Percentiles rank a stretch among this genome's conserved stretches.
Conservation (phyloP, 2,888 invertebrate species). For the Scrobipalpa costella region DNA sequence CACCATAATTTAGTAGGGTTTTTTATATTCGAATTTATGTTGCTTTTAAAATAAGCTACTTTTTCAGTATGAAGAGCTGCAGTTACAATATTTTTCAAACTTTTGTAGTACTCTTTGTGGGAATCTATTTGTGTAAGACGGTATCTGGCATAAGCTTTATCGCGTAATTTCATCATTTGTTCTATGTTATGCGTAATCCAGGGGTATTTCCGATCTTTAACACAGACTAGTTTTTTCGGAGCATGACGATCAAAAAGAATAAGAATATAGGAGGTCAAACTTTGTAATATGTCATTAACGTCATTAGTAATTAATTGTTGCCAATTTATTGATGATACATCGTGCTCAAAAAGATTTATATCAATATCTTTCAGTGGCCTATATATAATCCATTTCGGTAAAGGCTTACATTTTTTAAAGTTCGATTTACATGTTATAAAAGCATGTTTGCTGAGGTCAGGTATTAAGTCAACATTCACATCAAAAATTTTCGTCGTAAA, state of each 20-base stretch:
- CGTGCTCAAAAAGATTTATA: background rate
- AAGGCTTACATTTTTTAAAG: background rate
- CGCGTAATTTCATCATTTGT: too few species aligned
- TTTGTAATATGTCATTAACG: background rate
- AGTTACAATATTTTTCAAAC: too few species aligned
- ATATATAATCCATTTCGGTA: background rate
- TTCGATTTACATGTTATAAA: background rate
- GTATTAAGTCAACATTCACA: background rate
- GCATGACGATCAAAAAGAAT: conserved; percentile 6
- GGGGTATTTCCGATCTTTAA: background rate
- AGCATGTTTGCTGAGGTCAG: background rate
- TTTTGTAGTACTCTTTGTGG: too few species aligned
- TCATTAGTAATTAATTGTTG: background rate
- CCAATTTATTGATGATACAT: background rate
- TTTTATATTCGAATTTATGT: background rate
- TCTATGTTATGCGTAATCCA: too few species aligned
- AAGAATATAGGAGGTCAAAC: background rate
- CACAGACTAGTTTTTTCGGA: background rate
- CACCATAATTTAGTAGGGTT: background rate
- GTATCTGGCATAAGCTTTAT: too few species aligned
- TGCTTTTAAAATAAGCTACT: background rate
- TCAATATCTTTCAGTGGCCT: background rate
- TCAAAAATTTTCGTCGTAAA: background rate
- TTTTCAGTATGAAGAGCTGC: too few species aligned
- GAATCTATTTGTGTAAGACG: too few species aligned